Percentiles rank a stretch among this genome's conserved stretches.
Conservation (phyloP, 2,888 invertebrate species). For the Deilephila elpenor region DNA sequence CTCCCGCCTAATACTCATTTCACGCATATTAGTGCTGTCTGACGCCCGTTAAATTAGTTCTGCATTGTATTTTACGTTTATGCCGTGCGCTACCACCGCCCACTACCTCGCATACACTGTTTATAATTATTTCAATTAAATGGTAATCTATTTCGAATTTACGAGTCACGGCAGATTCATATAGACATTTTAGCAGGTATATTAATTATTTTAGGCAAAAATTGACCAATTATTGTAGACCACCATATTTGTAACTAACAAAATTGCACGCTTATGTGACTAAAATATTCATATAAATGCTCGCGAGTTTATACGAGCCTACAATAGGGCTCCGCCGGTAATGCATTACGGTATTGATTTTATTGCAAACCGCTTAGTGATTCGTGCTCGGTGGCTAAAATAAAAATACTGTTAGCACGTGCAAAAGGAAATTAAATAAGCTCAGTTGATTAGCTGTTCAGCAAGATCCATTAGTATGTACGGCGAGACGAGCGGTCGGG, state of each 20-base stretch:
- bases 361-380: background rate
- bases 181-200: background rate
- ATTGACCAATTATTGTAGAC: too few relatives aligned
- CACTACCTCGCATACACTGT: background rate
- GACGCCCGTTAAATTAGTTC: slow-evolving; percentile 38
- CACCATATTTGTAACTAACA: background rate
- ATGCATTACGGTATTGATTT: background rate
- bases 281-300: background rate
- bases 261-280: slow-evolving; percentile 5
- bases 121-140: background rate
- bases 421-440: slow-evolving; percentile 16
- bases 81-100: background rate
- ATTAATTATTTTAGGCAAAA: background rate
- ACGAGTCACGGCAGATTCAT: too few relatives aligned
- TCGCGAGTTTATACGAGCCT: background rate
- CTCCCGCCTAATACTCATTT: slow-evolving; percentile 23
- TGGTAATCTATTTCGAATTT: background rate
- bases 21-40: slow-evolving; percentile 40
- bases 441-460: slow-evolving; percentile 29
- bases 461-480: slow-evolving; percentile 31
- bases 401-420: background rate
- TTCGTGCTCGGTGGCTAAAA: background rate
- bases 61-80: slow-evolving; percentile 30
- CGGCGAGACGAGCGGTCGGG: slow-evolving; percentile 27
- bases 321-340: background rate